Base-by-base conservation (phyloP, 2,797 vertebrate genomes). In the Cetoscarus ocellatus region DNA sequence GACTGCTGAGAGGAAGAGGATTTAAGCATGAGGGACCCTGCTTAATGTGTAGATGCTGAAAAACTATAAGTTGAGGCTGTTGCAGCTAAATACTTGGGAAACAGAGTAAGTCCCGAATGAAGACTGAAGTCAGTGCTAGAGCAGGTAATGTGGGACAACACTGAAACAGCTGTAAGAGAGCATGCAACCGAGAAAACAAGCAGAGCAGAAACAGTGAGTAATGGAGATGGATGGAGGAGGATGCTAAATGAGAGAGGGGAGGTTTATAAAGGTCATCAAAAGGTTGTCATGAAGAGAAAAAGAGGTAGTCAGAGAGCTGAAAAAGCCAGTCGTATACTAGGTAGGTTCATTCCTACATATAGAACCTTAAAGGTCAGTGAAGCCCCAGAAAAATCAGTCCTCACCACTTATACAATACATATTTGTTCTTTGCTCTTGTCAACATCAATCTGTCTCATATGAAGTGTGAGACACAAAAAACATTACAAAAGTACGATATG, bases 181-280 rank as follows among this genome's bases (percentile, higher is more conserved):
- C 42, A 56, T 40, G 27, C 10, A 48, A 69, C 52, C 70, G 19
- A 51, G 50, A 35, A 38, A 70, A 62, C 51, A 59, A 44, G 34
- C 10, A 45, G 64, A 51, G 73, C 18, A 65, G 43, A 47, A 65
- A 52, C 42, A 73, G n/a, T 47, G 58, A 73, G 63, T 68, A 67
- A 82, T 61, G 70, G 44, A 83, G 61, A 75, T 51, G 61, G 70
- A 86, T 75, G 39, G 60, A 82, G 56, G 53, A 64, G n/a, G 60
- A 51, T 53, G 70, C 39, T 67, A 75, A 61, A 64, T 65, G 59
- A 75, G 47, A 61, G 52, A 57, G 52, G 50, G 47, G 9, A 44
- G 12, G 56, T 42, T 59, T 70, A 14, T 72, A 83, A 89, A 91
- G 74, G 70, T 85, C 81, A 82, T 58, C 49, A 48, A 80, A 76